phyloP scores from a whole-genome alignment of 2,797 vertebrate genomes.

The Caiman crocodilus region DNA sequence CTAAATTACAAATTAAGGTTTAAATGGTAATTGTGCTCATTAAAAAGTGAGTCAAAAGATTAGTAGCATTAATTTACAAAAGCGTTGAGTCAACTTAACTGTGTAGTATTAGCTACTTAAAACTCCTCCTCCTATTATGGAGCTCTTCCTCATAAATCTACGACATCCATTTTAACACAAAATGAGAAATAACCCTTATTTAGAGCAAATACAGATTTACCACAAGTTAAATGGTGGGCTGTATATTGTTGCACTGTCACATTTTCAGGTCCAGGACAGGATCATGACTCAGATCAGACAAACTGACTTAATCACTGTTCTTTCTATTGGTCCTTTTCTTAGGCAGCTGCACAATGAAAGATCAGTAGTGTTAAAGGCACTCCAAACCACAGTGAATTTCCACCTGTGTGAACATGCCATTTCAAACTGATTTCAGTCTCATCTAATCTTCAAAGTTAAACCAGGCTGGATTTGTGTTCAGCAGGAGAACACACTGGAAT shows the following conservation, averaged over 20 bases:
- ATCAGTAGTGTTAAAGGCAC: not conserved
- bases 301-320: not conserved
- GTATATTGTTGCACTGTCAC: accelerated
- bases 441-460: no score
- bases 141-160: not conserved
- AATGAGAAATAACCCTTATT: not conserved
- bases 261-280: not conserved
- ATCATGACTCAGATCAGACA: not conserved
- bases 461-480: no score
- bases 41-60: slow-evolving; percentile 6
- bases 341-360: not conserved
- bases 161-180: not conserved
- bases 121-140: not conserved
- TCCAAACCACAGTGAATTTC: accelerated
- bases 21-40: slow-evolving; percentile 29
- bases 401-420: accelerated
- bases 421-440: no score
- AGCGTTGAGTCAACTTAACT: not conserved
- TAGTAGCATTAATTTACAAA: slow-evolving; percentile 14
- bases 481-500: no score
- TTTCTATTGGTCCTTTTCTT: not conserved
- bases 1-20: slow-evolving; percentile 37
- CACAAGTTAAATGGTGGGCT: not conserved
- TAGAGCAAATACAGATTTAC: slow-evolving; percentile 4
- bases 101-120: not conserved